phyloP scores from a whole-genome alignment of 30 jellyfish, hydroid and myxozoan genomes.

The Chironex yamaguchii region DNA sequence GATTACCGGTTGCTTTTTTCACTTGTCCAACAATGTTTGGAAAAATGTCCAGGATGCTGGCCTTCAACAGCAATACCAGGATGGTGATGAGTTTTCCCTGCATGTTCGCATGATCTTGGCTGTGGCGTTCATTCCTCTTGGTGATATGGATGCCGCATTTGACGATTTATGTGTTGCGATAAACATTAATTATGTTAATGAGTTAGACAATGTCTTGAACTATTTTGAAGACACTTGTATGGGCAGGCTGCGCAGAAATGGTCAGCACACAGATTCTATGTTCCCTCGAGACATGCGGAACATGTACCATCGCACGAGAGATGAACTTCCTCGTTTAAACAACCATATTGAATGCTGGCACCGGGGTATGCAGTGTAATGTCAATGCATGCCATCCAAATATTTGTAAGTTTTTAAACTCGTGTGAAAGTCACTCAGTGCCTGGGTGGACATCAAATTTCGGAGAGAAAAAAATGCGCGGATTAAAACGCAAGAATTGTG shows the following conservation, averaged over 20 bases:
- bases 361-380: slow-evolving; percentile 7
- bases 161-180: neutral
- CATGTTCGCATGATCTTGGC: neutral
- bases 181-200: neutral
- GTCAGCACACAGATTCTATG: slow-evolving; percentile 41
- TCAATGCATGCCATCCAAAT: slow-evolving; percentile 43
- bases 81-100: slow-evolving; percentile 31
- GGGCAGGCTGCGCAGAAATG: slow-evolving; percentile 57
- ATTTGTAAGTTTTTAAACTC: slow-evolving; percentile 39
- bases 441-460: too few relatives aligned
- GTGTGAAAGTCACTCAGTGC: too few relatives aligned
- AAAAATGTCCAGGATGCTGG: neutral
- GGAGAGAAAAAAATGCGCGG: too few relatives aligned
- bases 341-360: slow-evolving; percentile 68
- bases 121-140: neutral
- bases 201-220: neutral
- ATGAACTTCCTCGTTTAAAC: slow-evolving; percentile 64
- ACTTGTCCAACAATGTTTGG: neutral
- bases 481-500: too few relatives aligned
- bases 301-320: slow-evolving; percentile 47
- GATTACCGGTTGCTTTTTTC: slow-evolving; percentile 29
- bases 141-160: neutral
- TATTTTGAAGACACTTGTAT: slow-evolving; percentile 61
- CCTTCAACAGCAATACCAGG: neutral
- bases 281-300: slow-evolving; percentile 42